Conservation (phyloP, 1,140 invertebrate species). For the Trichonephila clavata region DNA sequence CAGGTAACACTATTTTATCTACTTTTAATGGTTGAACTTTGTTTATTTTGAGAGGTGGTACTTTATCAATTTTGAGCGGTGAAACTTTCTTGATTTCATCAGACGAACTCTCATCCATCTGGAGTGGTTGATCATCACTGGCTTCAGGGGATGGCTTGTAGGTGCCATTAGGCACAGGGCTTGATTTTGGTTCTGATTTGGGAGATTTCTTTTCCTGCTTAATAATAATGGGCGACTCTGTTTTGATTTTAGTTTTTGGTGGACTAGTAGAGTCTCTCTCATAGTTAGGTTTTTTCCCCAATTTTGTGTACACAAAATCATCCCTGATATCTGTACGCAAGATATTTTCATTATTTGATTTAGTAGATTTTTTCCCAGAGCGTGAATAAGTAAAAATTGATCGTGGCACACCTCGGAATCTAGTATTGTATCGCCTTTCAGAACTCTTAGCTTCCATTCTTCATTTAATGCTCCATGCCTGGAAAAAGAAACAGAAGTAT, state of each 20-base stretch:
- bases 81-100: conserved; percentile 21
- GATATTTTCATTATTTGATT: conserved; percentile 68
- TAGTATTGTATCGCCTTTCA: conserved; percentile 73
- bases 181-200: conserved; percentile 48
- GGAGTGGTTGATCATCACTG: neutral
- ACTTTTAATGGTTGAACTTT: conserved; percentile 10
- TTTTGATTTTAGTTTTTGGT: conserved; percentile 66
- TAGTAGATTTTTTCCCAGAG: conserved; percentile 66
- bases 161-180: conserved; percentile 52
- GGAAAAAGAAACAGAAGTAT: neutral
- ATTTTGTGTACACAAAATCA: conserved; percentile 74
- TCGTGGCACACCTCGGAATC: conserved; percentile 73
- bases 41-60: conserved; percentile 53
- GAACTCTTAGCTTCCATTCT: conserved; percentile 72
- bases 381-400: conserved; percentile 70
- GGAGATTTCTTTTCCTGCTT: conserved; percentile 50
- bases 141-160: conserved; percentile 28
- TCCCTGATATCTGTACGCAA: conserved; percentile 60
- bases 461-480: conserved; percentile 74
- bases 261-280: conserved; percentile 32
- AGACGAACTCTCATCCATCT: neutral
- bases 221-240: neutral
- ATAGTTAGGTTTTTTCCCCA: conserved; percentile 68
- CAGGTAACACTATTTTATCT: conserved; percentile 14
- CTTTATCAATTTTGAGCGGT: conserved; percentile 22